A percentile compares a stretch with the other conserved stretches of the same genome.
phyloP scores from a whole-genome alignment of 1,140 invertebrate species.

The Agraylea sexmaculata region DNA sequence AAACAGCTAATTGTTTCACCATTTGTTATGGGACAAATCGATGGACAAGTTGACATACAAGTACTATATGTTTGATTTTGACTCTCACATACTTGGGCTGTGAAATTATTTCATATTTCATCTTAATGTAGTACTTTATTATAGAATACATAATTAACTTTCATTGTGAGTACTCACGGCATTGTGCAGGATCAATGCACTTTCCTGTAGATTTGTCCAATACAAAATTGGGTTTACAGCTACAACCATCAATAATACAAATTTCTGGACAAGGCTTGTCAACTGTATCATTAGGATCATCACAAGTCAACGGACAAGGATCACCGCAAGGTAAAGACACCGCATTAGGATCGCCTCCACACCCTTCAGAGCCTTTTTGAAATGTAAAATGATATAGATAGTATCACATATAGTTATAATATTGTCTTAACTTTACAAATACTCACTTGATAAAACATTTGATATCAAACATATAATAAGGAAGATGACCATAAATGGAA shows the following conservation, averaged over 20 bases:
- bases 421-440: too few relatives aligned
- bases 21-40: not conserved
- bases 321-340: constrained; percentile 11
- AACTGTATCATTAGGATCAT: constrained; percentile 3
- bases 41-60: constrained; percentile 1
- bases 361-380: too few relatives aligned
- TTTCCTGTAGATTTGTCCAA: constrained; percentile 4
- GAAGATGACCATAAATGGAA: too few relatives aligned
- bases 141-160: constrained; percentile 3
- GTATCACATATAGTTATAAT: too few relatives aligned
- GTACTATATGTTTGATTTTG: not conserved
- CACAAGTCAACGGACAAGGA: constrained; percentile 12
- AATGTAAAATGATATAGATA: too few relatives aligned
- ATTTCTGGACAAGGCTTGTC: constrained; percentile 5
- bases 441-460: too few relatives aligned
- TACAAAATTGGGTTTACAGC: constrained; percentile 12
- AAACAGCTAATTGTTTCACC: not conserved
- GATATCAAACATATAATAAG: too few relatives aligned
- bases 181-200: constrained; percentile 8
- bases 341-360: constrained; percentile 9
- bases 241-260: constrained; percentile 14
- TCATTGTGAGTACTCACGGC: constrained; percentile 2
- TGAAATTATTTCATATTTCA: not conserved
- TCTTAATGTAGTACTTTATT: not conserved
- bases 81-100: not conserved